phyloP scores from a whole-genome alignment of 2,888 invertebrate genomes.

The Agrotis clavis region DNA sequence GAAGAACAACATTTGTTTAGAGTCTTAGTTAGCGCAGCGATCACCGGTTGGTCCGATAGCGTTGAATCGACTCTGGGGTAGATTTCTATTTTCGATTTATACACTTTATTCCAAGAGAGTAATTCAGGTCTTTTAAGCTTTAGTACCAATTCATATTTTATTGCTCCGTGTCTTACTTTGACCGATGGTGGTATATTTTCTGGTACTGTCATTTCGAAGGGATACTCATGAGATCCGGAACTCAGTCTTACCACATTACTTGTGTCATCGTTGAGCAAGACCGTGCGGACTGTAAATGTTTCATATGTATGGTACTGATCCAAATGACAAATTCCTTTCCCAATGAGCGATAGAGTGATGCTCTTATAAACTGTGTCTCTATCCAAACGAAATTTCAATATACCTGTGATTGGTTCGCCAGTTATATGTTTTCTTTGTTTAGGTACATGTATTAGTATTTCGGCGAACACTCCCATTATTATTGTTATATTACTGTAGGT shows the following conservation, averaged over 20 bases:
- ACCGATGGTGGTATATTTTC: conserved; percentile 36
- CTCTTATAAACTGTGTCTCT: conserved; percentile 59
- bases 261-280: background rate
- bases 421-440: conserved; percentile 54
- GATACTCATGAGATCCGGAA: conserved; percentile 20
- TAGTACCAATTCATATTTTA: conserved; percentile 32
- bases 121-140: conserved; percentile 28
- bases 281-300: too few species aligned
- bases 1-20: conserved; percentile 21
- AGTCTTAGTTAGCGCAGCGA: conserved; percentile 26
- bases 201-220: conserved; percentile 35
- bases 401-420: conserved; percentile 60
- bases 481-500: background rate
- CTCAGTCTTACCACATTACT: conserved; percentile 1
- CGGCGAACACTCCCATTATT: conserved; percentile 66
- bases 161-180: conserved; percentile 20
- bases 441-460: conserved; percentile 61
- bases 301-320: too few species aligned
- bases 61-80: conserved; percentile 20
- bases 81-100: conserved; percentile 9
- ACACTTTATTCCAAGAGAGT: conserved; percentile 8
- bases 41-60: background rate
- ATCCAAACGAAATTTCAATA: conserved; percentile 61
- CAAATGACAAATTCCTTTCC: conserved; percentile 59
- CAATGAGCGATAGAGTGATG: conserved; percentile 59